Evolutionary conservation across 2,113 vertebrate species (phyloP).

Genomic region (Gadus chalcogrammus): DNA sequence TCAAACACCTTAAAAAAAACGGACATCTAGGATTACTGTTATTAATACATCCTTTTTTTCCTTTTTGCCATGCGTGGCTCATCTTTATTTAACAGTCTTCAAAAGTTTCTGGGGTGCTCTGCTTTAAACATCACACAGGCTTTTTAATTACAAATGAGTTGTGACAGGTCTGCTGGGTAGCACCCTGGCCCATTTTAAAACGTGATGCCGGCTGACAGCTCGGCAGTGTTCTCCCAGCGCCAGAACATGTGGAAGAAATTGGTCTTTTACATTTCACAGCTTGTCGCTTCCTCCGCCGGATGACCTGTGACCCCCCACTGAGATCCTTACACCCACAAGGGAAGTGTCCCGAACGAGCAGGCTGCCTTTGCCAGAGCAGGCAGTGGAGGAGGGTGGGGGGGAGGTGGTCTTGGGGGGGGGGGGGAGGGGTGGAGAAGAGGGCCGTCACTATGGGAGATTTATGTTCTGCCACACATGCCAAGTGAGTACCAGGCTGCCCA

Average conservation of each 20-base stretch:
- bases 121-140: constrained; percentile 83
- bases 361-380: constrained; percentile 58
- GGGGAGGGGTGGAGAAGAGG: constrained; percentile 26
- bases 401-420: not conserved
- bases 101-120: constrained; percentile 75
- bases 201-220: constrained; percentile 84
- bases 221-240: constrained; percentile 81
- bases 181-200: constrained; percentile 82
- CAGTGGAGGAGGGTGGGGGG: not conserved
- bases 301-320: constrained; percentile 90
- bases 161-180: constrained; percentile 87
- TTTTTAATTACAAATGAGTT: constrained; percentile 92
- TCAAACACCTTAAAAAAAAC: constrained; percentile 37
- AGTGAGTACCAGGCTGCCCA: constrained; percentile 60
- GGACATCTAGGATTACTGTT: constrained; percentile 55
- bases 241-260: constrained; percentile 99
- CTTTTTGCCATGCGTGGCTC: constrained; percentile 60
- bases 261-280: constrained; percentile 98
- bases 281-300: constrained; percentile 96
- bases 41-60: constrained; percentile 56
- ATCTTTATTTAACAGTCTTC: constrained; percentile 79
- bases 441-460: constrained; percentile 77
- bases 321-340: constrained; percentile 88
- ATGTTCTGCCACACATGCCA: constrained; percentile 66
- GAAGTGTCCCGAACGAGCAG: constrained; percentile 89